A percentile compares a stretch with the other conserved stretches of the same genome.
phyloP scores from a whole-genome alignment of 2,888 invertebrate species.

The Dysmachus trigonus region DNA sequence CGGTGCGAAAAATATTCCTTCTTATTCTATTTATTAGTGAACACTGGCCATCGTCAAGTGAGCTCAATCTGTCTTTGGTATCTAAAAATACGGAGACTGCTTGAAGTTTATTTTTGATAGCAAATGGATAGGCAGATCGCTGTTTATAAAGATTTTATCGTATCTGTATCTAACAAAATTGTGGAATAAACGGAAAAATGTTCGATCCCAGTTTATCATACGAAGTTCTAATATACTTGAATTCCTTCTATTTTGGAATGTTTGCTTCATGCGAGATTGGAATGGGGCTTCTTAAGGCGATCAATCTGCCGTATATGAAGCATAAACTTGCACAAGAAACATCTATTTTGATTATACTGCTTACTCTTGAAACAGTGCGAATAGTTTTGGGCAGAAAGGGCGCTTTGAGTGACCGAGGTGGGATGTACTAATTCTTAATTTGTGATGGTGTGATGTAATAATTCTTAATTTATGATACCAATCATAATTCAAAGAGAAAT shows the following conservation, averaged over 20 bases:
- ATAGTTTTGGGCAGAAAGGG: slow-evolving; percentile 87
- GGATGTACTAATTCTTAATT: neutral
- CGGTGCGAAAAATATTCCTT: neutral
- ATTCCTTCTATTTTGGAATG: slow-evolving; percentile 87
- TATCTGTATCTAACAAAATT: neutral
- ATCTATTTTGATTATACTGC: slow-evolving; percentile 78
- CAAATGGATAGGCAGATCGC: neutral
- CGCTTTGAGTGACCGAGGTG: slow-evolving; percentile 61
- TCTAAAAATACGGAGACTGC: slow-evolving; percentile 19
- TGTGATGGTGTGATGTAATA: slow-evolving; percentile 56
- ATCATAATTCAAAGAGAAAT: neutral
- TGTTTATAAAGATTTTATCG: neutral
- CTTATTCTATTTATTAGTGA: neutral
- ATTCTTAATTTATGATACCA: neutral
- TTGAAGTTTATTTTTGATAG: slow-evolving; percentile 27
- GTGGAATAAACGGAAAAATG: slow-evolving; percentile 58
- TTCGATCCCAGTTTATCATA: slow-evolving; percentile 82
- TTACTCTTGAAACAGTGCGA: slow-evolving; percentile 81
- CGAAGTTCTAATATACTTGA: slow-evolving; percentile 83
- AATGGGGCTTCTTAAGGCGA: slow-evolving; percentile 81
- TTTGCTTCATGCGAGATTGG: slow-evolving; percentile 84
- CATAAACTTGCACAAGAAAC: slow-evolving; percentile 75
- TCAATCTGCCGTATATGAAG: slow-evolving; percentile 79
- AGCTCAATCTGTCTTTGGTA: neutral
- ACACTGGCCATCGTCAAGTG: neutral